A percentile compares a stretch with the other conserved stretches of the same genome.
Evolutionary conservation across 2,888 invertebrate species (phyloP).

Genomic region (Homarus gammarus): DNA sequence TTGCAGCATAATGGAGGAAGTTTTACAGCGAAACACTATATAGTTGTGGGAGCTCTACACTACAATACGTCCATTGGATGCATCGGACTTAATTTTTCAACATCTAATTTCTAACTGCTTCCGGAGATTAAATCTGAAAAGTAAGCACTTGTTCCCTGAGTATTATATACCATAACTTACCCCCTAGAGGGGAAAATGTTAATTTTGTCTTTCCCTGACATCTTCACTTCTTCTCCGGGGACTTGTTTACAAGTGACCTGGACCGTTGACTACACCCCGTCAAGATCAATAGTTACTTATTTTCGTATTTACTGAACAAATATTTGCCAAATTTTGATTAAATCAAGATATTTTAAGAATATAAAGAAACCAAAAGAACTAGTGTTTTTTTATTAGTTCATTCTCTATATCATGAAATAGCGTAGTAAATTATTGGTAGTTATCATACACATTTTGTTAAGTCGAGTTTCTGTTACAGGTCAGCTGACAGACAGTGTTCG

Average conservation of each 20-base stretch:
- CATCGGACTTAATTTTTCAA: too few relatives aligned
- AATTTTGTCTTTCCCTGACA: constrained; percentile 93
- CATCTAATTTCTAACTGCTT: too few relatives aligned
- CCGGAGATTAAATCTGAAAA: too few relatives aligned
- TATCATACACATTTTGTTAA: not conserved
- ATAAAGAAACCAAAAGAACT: not conserved
- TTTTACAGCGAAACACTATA: too few relatives aligned
- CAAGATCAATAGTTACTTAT: constrained; percentile 12
- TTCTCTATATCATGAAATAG: not conserved
- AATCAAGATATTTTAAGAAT: too few relatives aligned
- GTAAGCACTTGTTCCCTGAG: too few relatives aligned
- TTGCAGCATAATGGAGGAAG: too few relatives aligned
- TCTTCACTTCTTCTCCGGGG: constrained; percentile 78
- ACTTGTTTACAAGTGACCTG: constrained; percentile 23
- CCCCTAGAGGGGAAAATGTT: constrained; percentile 96
- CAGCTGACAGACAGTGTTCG: constrained; percentile 16
- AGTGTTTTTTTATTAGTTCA: too few relatives aligned
- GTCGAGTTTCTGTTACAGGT: constrained; percentile 7
- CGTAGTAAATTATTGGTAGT: not conserved
- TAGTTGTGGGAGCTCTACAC: too few relatives aligned
- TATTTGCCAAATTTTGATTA: not conserved
- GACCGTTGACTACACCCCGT: not conserved
- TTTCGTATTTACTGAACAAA: not conserved
- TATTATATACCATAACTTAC: constrained; percentile 87
- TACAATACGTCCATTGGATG: too few relatives aligned